Percentiles rank a stretch among this genome's conserved stretches.
These are phyloP conservation scores for Lasiommata megera DNA, from an alignment of 2,888 invertebrate genomes.

Conservation along the genomic window DNA sequence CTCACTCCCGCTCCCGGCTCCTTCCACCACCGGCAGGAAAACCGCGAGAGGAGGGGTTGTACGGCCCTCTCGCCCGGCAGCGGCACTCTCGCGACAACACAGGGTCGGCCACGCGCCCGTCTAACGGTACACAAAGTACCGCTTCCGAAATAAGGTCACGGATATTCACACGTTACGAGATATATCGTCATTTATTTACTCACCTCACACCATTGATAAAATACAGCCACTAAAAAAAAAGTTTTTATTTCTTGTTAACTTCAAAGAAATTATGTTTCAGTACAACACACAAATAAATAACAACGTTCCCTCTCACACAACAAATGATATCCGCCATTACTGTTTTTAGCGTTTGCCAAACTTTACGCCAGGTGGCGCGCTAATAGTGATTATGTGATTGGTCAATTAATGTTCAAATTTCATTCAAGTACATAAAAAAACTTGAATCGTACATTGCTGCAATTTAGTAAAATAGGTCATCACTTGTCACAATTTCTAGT, in stretches of 20 bases:
- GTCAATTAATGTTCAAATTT: constrained; percentile 23
- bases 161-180: constrained; percentile 47
- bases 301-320: constrained; percentile 55
- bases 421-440: background rate
- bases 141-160: constrained; percentile 77
- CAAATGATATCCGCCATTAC: constrained; percentile 71
- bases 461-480: background rate
- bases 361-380: constrained; percentile 63
- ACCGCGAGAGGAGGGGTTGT: constrained; percentile 76
- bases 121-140: constrained; percentile 75
- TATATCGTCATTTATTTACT: constrained; percentile 32
- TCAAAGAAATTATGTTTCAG: constrained; percentile 23
- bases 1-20: constrained; percentile 79
- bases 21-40: constrained; percentile 75
- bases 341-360: constrained; percentile 48
- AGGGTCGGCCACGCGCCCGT: constrained; percentile 69
- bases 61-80: constrained; percentile 56
- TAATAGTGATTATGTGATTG: constrained; percentile 46
- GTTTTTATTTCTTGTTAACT: constrained; percentile 12
- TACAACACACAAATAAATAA: constrained; percentile 42
- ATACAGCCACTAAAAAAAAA: constrained; percentile 8
- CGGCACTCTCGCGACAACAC: constrained; percentile 53
- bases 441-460: background rate
- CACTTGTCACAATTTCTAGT: background rate
- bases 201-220: constrained; percentile 42